A percentile compares a stretch with the other conserved stretches of the same genome.
phyloP scores from a whole-genome alignment of 2,113 vertebrate genomes.

The Nannospalax galili region DNA sequence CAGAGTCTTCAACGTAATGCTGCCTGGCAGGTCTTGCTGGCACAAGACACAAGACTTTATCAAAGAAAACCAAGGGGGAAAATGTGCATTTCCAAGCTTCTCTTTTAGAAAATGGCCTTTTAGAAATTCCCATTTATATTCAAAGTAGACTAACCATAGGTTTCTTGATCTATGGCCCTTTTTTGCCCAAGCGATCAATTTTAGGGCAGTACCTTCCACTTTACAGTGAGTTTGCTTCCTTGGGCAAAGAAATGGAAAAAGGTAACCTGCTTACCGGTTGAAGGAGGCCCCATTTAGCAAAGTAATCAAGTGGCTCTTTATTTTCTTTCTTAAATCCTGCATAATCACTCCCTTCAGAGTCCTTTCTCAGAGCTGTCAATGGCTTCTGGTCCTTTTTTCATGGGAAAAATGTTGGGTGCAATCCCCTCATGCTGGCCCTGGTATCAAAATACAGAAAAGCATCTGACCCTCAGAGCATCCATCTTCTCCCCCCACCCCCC shows the following conservation, averaged over 20 bases:
- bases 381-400: background rate
- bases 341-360: background rate
- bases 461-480: background rate
- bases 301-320: slow-evolving; percentile 53
- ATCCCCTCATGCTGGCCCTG: background rate
- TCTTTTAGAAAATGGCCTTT: slow-evolving; percentile 50
- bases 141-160: background rate
- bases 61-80: slow-evolving; percentile 2
- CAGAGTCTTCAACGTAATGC: background rate
- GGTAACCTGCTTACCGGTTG: background rate
- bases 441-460: background rate
- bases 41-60: slow-evolving; percentile 5
- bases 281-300: slow-evolving; percentile 36
- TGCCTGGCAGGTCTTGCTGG: background rate
- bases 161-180: slow-evolving; percentile 39
- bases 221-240: slow-evolving; percentile 35
- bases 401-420: background rate
- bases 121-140: slow-evolving; percentile 58
- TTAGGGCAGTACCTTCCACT: slow-evolving; percentile 9
- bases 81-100: background rate
- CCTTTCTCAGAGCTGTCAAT: background rate
- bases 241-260: slow-evolving; percentile 40
- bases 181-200: slow-evolving; percentile 36
- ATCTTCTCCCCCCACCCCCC: background rate
- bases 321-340: background rate